phyloP scores from a whole-genome alignment of 53 echinoderm and acorn worm genomes.

The Pentamera pediparva region DNA sequence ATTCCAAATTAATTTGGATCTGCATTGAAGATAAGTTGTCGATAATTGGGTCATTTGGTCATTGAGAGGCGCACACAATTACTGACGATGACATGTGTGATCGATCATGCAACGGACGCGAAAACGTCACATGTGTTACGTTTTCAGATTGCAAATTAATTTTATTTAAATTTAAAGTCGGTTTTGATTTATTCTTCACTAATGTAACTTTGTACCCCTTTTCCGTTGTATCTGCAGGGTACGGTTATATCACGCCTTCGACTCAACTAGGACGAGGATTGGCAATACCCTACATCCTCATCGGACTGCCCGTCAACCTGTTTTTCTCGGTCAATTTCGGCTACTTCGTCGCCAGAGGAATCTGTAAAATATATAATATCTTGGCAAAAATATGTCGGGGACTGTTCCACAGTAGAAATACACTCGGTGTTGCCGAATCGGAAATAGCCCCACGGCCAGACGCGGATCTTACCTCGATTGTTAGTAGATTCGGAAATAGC shows the following conservation, averaged over 20 bases:
- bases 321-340: not conserved
- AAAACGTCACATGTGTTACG: too few species aligned
- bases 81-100: too few species aligned
- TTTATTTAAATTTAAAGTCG: not conserved
- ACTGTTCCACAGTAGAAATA: not conserved
- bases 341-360: not conserved
- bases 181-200: not conserved
- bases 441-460: too few species aligned
- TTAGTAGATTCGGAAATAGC: too few species aligned
- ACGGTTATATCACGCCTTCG: slow-evolving; percentile 20
- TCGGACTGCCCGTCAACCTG: slow-evolving; percentile 24
- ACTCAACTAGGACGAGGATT: slow-evolving; percentile 21
- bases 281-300: slow-evolving; percentile 3
- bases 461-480: too few species aligned
- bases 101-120: too few species aligned
- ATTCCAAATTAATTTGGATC: too few species aligned
- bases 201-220: not conserved
- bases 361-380: not conserved
- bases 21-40: too few species aligned
- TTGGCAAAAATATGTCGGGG: not conserved
- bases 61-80: too few species aligned
- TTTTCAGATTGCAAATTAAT: too few species aligned
- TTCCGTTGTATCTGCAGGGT: slow-evolving; percentile 15
- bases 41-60: too few species aligned
- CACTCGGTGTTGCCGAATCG: not conserved